Percentiles rank a stretch among this genome's conserved stretches.
phyloP scores from a whole-genome alignment of 2,113 vertebrate species.

The Alexandromys fortis region DNA sequence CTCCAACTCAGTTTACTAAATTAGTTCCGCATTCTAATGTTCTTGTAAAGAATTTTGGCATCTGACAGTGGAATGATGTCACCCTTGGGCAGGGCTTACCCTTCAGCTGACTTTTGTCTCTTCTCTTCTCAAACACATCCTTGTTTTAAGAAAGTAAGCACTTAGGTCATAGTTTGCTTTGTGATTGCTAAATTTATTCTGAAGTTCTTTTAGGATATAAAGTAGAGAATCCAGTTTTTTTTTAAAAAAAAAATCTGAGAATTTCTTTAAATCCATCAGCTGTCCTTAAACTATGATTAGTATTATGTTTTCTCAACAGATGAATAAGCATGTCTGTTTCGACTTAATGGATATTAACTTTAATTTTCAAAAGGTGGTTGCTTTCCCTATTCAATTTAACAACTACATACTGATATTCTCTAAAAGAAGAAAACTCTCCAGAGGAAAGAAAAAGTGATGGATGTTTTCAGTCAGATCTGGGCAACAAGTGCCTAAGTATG shows the following conservation, averaged over 20 bases:
- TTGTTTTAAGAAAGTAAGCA: slow-evolving; percentile 25
- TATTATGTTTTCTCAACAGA: slow-evolving; percentile 18
- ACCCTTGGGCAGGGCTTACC: slow-evolving; percentile 11
- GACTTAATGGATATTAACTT: slow-evolving; percentile 62
- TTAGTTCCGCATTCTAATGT: not conserved
- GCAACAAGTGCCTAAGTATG: not conserved
- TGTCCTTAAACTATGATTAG: slow-evolving; percentile 17
- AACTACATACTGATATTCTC: slow-evolving; percentile 26
- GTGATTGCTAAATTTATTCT: not conserved
- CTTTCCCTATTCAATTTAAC: slow-evolving; percentile 60
- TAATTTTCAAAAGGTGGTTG: slow-evolving; percentile 50
- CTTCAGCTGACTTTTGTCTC: slow-evolving; percentile 34
- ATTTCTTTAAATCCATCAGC: slow-evolving; percentile 31
- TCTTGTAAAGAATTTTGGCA: not conserved
- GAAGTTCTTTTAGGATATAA: slow-evolving; percentile 25
- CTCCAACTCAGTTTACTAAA: not conserved
- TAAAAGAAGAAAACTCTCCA: slow-evolving; percentile 36
- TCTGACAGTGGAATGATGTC: slow-evolving; percentile 11
- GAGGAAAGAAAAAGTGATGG: not conserved
- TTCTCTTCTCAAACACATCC: not conserved
- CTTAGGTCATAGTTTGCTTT: slow-evolving; percentile 40
- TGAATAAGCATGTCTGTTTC: slow-evolving; percentile 40
- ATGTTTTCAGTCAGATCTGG: not conserved
- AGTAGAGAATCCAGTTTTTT: slow-evolving; percentile 10
- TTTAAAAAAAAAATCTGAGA: not conserved